Percentiles rank a stretch among this genome's conserved stretches.
These are phyloP conservation scores for Paramormyrops hopkinsi DNA, from an alignment of 2,797 vertebrate species.

Conservation along the genomic window DNA sequence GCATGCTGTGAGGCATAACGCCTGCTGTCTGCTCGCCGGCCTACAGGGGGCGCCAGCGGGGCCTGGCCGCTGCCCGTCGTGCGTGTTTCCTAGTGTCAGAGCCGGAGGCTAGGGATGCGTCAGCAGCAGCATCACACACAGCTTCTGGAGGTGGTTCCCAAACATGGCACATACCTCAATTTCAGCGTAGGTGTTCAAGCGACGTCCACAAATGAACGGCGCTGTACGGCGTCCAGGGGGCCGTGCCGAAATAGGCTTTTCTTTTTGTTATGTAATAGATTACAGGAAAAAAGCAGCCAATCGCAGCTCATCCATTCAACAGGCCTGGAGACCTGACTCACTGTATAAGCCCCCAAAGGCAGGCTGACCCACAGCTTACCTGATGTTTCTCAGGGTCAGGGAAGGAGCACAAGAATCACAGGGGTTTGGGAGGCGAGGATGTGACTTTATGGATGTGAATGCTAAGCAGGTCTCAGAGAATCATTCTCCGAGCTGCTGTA, in stretches of 20 bases:
- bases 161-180: constrained; percentile 12
- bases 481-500: not conserved
- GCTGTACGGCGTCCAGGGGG: not conserved
- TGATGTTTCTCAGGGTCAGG: not conserved
- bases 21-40: not conserved
- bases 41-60: not conserved
- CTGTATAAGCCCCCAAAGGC: not conserved
- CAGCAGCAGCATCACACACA: not conserved
- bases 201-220: not conserved
- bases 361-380: not conserved
- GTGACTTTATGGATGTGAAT: not conserved
- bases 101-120: not conserved
- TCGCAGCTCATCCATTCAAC: not conserved
- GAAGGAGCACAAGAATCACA: not conserved
- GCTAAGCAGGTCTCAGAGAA: not conserved
- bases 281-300: not conserved
- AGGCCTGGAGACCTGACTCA: not conserved
- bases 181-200: constrained; percentile 2
- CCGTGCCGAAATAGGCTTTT: not conserved
- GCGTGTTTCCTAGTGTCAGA: not conserved
- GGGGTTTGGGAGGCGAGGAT: not conserved
- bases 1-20: constrained; percentile 9
- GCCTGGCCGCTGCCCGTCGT: not conserved
- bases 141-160: not conserved
- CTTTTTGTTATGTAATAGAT: constrained; percentile 11